A percentile compares a stretch with the other conserved stretches of the same genome.
Conservation (phyloP, 2,113 vertebrate species). For the Microcebus jonahi region DNA sequence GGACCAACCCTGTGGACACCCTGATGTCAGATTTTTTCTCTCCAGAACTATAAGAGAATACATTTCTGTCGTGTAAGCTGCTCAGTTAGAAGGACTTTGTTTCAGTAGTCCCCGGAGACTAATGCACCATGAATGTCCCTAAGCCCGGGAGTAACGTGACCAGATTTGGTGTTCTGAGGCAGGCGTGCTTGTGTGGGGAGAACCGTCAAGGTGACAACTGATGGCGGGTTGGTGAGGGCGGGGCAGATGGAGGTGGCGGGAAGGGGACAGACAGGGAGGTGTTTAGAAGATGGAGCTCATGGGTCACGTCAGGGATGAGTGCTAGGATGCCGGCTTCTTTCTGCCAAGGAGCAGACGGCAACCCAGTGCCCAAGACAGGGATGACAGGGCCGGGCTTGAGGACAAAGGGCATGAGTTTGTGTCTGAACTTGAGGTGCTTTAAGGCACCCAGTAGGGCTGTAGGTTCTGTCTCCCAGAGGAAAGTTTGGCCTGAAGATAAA, state of each 20-base stretch:
- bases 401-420: not conserved
- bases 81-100: not conserved
- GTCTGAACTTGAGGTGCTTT: not conserved
- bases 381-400: accelerated
- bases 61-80: accelerated
- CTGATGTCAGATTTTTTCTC: too few species aligned
- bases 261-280: not conserved
- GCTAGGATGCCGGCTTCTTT: not conserved
- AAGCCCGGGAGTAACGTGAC: not conserved
- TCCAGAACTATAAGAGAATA: accelerated
- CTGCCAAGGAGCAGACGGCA: not conserved
- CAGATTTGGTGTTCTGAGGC: not conserved
- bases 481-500: not conserved
- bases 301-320: not conserved
- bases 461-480: not conserved
- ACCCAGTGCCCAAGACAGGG: not conserved
- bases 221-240: not conserved
- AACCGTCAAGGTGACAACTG: not conserved
- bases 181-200: too few species aligned
- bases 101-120: not conserved
- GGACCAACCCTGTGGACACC: not conserved
- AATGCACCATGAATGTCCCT: not conserved
- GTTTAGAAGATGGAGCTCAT: not conserved
- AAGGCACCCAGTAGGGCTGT: not conserved
- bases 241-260: not conserved